These are phyloP conservation scores for Danaus melanippus DNA, from an alignment of 1,140 invertebrate genomes.

Conservation along the genomic window DNA sequence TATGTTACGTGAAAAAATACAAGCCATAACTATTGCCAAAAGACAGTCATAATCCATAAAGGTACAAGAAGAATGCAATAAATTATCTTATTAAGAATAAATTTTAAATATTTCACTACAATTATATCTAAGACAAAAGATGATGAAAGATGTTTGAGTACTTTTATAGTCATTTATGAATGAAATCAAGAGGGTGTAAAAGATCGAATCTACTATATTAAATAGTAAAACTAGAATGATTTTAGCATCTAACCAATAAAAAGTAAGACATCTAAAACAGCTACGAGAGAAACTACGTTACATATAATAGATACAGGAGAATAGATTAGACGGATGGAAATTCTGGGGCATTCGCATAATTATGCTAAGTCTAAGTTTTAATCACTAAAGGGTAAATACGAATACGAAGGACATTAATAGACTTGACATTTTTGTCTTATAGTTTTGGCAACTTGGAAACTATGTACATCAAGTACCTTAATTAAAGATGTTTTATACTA, in stretches of 20 bases:
- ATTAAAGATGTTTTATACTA: conserved; percentile 13
- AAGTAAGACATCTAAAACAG: conserved; percentile 45
- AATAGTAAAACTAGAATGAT: conserved; percentile 19
- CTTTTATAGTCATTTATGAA: too few relatives aligned
- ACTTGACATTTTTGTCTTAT: conserved; percentile 32
- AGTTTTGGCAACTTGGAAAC: conserved; percentile 44
- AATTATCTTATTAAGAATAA: neutral
- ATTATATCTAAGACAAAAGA: conserved; percentile 5
- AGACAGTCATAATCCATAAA: conserved; percentile 7
- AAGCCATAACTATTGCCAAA: conserved; percentile 13
- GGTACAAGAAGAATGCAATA: conserved; percentile 9
- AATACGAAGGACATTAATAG: conserved; percentile 23
- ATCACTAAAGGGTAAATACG: conserved; percentile 45
- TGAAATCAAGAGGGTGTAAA: neutral
- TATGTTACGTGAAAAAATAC: conserved; percentile 21
- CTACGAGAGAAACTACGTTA: conserved; percentile 58
- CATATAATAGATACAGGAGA: conserved; percentile 67
- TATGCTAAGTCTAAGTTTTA: conserved; percentile 50
- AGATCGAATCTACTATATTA: conserved; percentile 7
- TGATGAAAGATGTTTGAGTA: conserved; percentile 5
- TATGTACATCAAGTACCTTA: conserved; percentile 38
- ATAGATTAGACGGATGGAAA: conserved; percentile 71
- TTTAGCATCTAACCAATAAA: conserved; percentile 19
- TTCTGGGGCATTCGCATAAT: conserved; percentile 71
- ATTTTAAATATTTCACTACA: neutral